Base-by-base conservation (phyloP, 2,113 vertebrate genomes). In the Triplophysa rosa region DNA sequence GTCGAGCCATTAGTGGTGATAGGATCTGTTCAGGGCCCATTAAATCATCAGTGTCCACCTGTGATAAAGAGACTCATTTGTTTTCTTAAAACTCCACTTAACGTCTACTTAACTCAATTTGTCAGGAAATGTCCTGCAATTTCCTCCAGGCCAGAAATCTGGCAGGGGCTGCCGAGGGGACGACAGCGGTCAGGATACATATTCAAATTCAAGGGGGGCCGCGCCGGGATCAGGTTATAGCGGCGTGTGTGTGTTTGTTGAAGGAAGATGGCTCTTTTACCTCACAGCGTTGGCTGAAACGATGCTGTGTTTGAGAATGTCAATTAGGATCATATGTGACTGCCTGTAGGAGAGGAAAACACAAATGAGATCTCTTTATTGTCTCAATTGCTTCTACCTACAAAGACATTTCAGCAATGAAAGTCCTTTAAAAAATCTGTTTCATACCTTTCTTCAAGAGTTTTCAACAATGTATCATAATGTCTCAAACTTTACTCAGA, bases 81-180 rank as follows among this genome's bases (percentile, higher is more conserved):
- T 98, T 98, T 98, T 97, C 96, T 98, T 98, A 98, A 98, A 98
- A 95, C 95, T 95, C 89, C 95, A 95, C 95, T 98, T 98, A 98
- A 95, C 95, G 96, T 97, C 96, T 91, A 93, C 94, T 98, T 98
- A 98, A 98, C 96, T 97, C 96, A 93, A 98, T 98, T 98, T 98
- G 95, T 98, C 95, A 96, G 97, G 96, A 98, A 98, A 98, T 97
- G 95, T 96, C 94, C 95, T 96, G 97, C 95, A 96, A 98, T 98
- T 98, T 98, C 95, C 96, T 96, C 94, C 94, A 90, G 94, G 95
- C 92, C 94, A 95, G 95, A 96, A 97, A 98, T 95, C 95, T 96
- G 95, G 95, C 96, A 93, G 91, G 93, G 92, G 94, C 96, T 95
- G 92, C 94, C 94, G 95, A 95, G 94, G 93, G 89, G 94, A 58